These are phyloP conservation scores for Montipora foliosa DNA, from an alignment of 64 coral and sea anemone species.

Conservation along the genomic window DNA sequence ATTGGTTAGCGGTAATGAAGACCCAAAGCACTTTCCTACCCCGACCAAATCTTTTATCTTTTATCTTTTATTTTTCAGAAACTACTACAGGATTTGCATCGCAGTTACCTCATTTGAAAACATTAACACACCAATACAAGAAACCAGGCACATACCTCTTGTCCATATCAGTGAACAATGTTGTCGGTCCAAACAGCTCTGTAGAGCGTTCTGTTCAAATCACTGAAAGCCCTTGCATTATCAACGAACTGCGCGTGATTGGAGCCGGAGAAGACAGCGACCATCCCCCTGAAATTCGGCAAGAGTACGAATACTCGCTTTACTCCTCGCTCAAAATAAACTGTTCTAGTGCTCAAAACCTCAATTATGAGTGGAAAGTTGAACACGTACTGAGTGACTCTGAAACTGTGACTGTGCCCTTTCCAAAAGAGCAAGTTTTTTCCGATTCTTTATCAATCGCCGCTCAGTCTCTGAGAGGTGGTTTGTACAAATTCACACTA, in stretches of 20 bases:
- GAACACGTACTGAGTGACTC: not conserved
- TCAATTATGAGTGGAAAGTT: slow-evolving; percentile 67
- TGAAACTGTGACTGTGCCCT: not conserved
- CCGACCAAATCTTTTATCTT: not conserved
- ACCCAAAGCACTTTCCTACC: not conserved
- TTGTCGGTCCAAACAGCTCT: not conserved
- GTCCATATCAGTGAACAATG: slow-evolving; percentile 22
- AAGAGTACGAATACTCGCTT: slow-evolving; percentile 72
- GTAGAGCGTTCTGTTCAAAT: slow-evolving; percentile 7
- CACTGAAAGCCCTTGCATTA: slow-evolving; percentile 19
- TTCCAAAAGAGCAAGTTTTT: not conserved
- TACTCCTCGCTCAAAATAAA: slow-evolving; percentile 31
- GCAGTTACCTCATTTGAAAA: not conserved
- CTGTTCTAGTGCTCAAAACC: slow-evolving; percentile 8
- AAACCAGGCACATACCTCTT: slow-evolving; percentile 5
- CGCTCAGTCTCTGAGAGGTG: slow-evolving; percentile 48
- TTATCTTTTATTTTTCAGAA: not conserved
- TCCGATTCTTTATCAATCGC: slow-evolving; percentile 37
- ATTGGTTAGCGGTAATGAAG: not conserved
- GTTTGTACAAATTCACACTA: slow-evolving; percentile 73
- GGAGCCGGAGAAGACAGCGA: slow-evolving; percentile 17
- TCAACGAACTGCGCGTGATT: slow-evolving; percentile 47
- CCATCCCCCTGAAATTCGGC: slow-evolving; percentile 48
- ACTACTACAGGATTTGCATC: not conserved
- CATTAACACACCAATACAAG: slow-evolving; percentile 31